These are phyloP conservation scores for Pyrgus malvae DNA, from an alignment of 2,888 invertebrate species.

Conservation along the genomic window DNA sequence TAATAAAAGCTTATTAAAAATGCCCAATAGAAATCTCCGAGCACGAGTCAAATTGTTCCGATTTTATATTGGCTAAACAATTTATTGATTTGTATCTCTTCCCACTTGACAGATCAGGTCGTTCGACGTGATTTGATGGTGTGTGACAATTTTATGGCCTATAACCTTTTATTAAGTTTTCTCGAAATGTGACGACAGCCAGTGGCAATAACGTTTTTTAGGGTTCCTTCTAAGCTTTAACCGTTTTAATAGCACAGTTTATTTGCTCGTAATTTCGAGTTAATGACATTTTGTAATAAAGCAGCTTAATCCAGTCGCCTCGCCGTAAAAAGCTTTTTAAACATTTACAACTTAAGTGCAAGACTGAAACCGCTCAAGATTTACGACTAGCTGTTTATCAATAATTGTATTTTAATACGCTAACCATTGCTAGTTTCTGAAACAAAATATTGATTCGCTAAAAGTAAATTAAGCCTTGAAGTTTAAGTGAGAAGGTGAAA, in stretches of 20 bases:
- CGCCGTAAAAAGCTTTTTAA: conserved; percentile 1
- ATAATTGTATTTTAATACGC: too few species aligned
- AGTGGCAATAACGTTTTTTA: conserved; percentile 31
- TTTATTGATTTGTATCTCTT: conserved; percentile 37
- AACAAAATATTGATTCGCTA: too few species aligned
- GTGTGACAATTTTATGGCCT: conserved; percentile 48
- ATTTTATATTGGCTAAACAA: conserved; percentile 29
- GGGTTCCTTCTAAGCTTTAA: conserved; percentile 32
- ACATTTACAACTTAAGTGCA: background rate
- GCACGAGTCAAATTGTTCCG: too few species aligned
- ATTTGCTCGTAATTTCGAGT: conserved; percentile 28
- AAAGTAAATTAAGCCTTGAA: too few species aligned
- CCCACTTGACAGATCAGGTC: conserved; percentile 39
- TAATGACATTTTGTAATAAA: conserved; percentile 14
- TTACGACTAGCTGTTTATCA: too few species aligned
- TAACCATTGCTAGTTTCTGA: too few species aligned
- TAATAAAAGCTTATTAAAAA: too few species aligned
- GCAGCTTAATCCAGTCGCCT: conserved; percentile 11
- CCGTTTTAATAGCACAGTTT: conserved; percentile 31
- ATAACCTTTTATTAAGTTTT: conserved; percentile 52
- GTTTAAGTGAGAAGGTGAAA: too few species aligned
- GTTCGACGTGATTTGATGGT: conserved; percentile 49
- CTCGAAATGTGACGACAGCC: conserved; percentile 34
- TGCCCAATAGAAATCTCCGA: too few species aligned
- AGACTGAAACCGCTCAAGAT: too few species aligned